Conservation (phyloP, 2,888 invertebrate species). For the Eristalinus sepulchralis region DNA sequence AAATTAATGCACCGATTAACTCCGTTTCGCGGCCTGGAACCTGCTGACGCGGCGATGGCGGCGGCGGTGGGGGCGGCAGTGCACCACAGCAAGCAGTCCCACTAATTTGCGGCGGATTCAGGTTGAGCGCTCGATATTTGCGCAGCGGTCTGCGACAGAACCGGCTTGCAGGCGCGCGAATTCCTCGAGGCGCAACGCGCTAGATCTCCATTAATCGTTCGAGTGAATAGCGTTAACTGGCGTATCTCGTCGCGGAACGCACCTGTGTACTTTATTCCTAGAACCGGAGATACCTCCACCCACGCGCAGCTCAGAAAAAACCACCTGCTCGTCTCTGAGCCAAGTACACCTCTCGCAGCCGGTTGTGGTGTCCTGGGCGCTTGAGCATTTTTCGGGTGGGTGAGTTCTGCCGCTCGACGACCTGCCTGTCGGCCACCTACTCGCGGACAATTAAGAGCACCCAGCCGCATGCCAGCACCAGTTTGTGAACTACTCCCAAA, state of each 20-base stretch:
- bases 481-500: constrained; percentile 43
- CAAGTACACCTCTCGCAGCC: constrained; percentile 24
- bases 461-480: constrained; percentile 13
- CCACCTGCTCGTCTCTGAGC: constrained; percentile 54
- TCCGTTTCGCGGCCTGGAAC: constrained; percentile 70
- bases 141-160: constrained; percentile 29
- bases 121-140: constrained; percentile 50
- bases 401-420: constrained; percentile 52
- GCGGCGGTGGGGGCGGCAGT: too few relatives aligned
- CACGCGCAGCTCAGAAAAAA: constrained; percentile 30
- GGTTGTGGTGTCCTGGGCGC: constrained; percentile 35
- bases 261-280: constrained; percentile 61
- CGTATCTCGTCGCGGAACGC: constrained; percentile 50
- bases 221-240: constrained; percentile 59
- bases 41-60: constrained; percentile 63
- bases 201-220: constrained; percentile 59
- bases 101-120: constrained; percentile 67
- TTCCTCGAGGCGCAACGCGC: constrained; percentile 8
- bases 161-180: constrained; percentile 41
- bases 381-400: constrained; percentile 38
- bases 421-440: constrained; percentile 72
- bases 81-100: constrained; percentile 42
- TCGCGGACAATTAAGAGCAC: constrained; percentile 58
- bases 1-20: constrained; percentile 71
- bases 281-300: constrained; percentile 66